Evolutionary conservation across 2,888 invertebrate species (phyloP).

Genomic region (Heliothis peltigera): DNA sequence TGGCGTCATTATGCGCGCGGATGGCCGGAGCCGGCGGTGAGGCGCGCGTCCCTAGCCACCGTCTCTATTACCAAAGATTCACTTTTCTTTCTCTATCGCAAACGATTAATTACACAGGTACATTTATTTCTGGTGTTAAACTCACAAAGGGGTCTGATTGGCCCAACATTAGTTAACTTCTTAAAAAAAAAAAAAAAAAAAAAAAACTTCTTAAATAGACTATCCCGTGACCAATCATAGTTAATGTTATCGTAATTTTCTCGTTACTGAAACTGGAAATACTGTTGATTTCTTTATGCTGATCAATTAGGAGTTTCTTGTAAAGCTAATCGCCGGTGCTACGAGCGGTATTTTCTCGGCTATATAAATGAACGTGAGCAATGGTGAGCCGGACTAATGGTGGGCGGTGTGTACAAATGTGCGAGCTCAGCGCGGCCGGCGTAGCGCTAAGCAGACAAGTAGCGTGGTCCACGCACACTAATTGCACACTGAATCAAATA

Average conservation of each 20-base stretch:
- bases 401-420: constrained; percentile 69
- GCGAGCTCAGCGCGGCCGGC: constrained; percentile 65
- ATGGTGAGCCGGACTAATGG: constrained; percentile 68
- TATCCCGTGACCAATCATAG: constrained; percentile 62
- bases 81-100: constrained; percentile 63
- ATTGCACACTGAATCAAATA: constrained; percentile 65
- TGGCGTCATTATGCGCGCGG: constrained; percentile 77
- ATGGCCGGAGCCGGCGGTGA: constrained; percentile 62
- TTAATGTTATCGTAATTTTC: constrained; percentile 66
- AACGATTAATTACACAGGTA: constrained; percentile 68
- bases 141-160: constrained; percentile 71
- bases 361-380: constrained; percentile 65
- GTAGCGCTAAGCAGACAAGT: constrained; percentile 71
- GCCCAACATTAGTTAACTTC: constrained; percentile 64
- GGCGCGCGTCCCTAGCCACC: constrained; percentile 44
- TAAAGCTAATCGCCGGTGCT: constrained; percentile 60
- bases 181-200: no score
- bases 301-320: constrained; percentile 71
- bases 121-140: constrained; percentile 68
- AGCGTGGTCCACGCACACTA: constrained; percentile 66
- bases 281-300: constrained; percentile 66
- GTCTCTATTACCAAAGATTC: constrained; percentile 53
- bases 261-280: constrained; percentile 62
- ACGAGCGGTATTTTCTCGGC: constrained; percentile 61
- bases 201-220: constrained; percentile 69